Evolutionary conservation across 2,113 vertebrate genomes (phyloP), one percentile per base, ranked within the genome.

Genomic region (Stigmatopora argus): DNA sequence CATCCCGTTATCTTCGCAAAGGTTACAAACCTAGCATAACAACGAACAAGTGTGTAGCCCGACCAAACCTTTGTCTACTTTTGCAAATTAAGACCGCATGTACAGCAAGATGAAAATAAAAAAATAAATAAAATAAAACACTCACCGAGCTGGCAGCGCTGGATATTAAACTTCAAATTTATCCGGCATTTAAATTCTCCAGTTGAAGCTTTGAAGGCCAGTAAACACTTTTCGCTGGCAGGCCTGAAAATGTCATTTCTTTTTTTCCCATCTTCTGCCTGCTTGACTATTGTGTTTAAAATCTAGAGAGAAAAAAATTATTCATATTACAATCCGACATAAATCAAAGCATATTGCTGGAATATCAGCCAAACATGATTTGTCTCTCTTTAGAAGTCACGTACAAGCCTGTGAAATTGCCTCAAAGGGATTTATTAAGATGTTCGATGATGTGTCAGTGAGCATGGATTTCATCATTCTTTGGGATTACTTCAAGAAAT

Each of bases 151-250:
- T 60, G n/a, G n/a, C 34, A 41, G 35, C 19, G 57, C 41, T 18
- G 18, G 10, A 60, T 60, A 60, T 60, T 60, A 41, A 60, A 60
- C n/a, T 60, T 60, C 10, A 60, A 60, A 60, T 60, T 61, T 61
- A n/a, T 61, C 58, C 17, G 57, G 38, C 57, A 59, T 59, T 41
- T 59, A 44, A 21, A 61, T 44, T 61, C 58, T 45, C 38, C 58
- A 44, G 35, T 60, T 13, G 58, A 60, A 60, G 58, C 18, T 44
- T 61, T 61, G n/a, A 45, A n/a, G 35, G 35, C 17, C 35, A 5
- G 58, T 61, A 5, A 41, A 60, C 18, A 60, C 35, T 35, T 61
- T 31, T 21, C 7, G 38, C 58, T 44, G 12, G 58, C n/a, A n/a
- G 58, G 58, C 58, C n/a, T 61, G 38, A 45, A 45, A 61, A 61